Base-by-base conservation (phyloP, 2,888 invertebrate species). In the Drosophila cognata region DNA sequence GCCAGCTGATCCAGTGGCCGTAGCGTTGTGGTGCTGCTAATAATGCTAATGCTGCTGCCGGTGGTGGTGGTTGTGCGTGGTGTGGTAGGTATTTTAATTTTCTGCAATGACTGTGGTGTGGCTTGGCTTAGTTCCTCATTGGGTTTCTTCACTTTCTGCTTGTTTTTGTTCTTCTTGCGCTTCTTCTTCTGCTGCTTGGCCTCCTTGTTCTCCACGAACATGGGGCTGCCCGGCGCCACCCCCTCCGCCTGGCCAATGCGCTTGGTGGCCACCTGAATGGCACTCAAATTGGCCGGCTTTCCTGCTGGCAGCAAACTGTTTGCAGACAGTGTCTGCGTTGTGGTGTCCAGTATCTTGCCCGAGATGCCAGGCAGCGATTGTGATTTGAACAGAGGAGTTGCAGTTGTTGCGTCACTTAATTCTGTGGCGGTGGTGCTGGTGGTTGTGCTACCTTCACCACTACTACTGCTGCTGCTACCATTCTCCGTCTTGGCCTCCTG, bases 201-300 rank as follows among this genome's bases (percentile, higher is more conserved):
- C 31, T 93, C 93, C 59, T 93, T 93, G 62, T 88, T 93, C 71
- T 93, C 93, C 41, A 90, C 89, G 29, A 92, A 88, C 80, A 90
- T 88, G 35, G 92, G 91, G 8, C 85, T 82, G 16, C 29, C 77
- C 0, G 72, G 53, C 0, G 72, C 31, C 56, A 77, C 82, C 38
- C 79, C 35, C 50, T 79, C 83, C 43, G 79, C 84, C 35, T 81
- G 77, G 0, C 83, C 92, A n/a, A 87, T 79, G 35, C 92, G 79
- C 31, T 91, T 92, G 11, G 82, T 90, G 29, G 89, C 85, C 18
- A 82, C 78, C 28, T 82, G 88, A 28, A 85, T 60, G 6, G 75
- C 81, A 11, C 82, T 82, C 28, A 82, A 46, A 63, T 87, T 80
- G 4, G 85, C 83, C 0, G 85, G 85, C 43, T 89, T 85, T 11